Conservation (phyloP, 37 sponge, comb jelly and placozoan species). For the Halisarca cf. caerulea region DNA sequence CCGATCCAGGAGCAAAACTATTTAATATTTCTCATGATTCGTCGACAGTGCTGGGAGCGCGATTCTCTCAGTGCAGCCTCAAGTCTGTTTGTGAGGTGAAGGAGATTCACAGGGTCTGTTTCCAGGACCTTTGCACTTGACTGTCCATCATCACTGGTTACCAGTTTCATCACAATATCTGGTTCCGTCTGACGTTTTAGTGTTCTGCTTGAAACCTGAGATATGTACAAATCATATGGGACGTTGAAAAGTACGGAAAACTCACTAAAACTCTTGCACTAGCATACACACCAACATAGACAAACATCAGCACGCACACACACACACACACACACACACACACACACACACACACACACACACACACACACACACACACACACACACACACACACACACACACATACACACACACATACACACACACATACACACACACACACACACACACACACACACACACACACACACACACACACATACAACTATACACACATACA, state of each 20-base stretch:
- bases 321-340: conserved; percentile 32
- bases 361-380: too few species aligned
- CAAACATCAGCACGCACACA: neutral
- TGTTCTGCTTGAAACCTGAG: conserved; percentile 72
- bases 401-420: too few species aligned
- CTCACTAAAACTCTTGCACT: neutral
- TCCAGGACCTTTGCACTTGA: conserved; percentile 43
- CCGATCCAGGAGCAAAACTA: too few species aligned
- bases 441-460: too few species aligned
- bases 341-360: too few species aligned
- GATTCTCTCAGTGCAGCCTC: conserved; percentile 83
- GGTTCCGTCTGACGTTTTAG: conserved; percentile 75
- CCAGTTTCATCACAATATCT: conserved; percentile 48
- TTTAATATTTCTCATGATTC: conserved; percentile 90
- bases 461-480: conserved; percentile 49
- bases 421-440: neutral
- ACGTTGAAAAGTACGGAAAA: neutral
- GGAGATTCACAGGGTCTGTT: conserved; percentile 78
- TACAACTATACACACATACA: conserved; percentile 60
- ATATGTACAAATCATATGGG: neutral
- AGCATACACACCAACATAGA: neutral
- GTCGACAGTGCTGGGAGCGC: conserved; percentile 77
- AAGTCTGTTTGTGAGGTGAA: conserved; percentile 68
- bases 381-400: too few species aligned
- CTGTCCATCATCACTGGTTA: conserved; percentile 16